Evolutionary conservation across 1,140 invertebrate genomes (phyloP).

Genomic region (Hyles euphorbiae): DNA sequence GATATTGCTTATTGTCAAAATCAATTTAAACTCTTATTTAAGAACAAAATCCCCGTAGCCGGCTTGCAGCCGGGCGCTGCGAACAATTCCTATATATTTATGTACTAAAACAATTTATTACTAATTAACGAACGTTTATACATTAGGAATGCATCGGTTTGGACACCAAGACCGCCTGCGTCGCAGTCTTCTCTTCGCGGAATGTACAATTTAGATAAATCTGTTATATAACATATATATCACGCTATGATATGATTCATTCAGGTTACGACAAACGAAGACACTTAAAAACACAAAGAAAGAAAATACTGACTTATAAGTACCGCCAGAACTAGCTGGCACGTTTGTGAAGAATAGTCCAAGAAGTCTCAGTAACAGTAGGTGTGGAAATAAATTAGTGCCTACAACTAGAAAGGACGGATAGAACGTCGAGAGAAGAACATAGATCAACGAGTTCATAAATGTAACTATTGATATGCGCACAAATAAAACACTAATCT

Average conservation of each 20-base stretch:
- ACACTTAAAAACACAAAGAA: constrained; percentile 22
- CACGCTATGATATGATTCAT: constrained; percentile 47
- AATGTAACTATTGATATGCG: too few species aligned
- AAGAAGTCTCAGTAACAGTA: neutral
- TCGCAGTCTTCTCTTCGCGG: constrained; percentile 8
- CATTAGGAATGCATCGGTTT: constrained; percentile 25
- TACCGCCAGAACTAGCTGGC: constrained; percentile 33
- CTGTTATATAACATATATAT: constrained; percentile 29
- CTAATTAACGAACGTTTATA: constrained; percentile 24
- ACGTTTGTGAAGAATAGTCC: neutral
- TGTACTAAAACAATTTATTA: constrained; percentile 47
- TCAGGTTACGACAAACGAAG: constrained; percentile 14
- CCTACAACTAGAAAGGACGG: constrained; percentile 28
- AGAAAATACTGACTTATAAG: constrained; percentile 46
- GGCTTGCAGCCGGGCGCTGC: constrained; percentile 16
- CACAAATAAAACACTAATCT: constrained; percentile 5
- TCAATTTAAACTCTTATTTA: constrained; percentile 47
- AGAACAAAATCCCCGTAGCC: constrained; percentile 10
- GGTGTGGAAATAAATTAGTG: constrained; percentile 13
- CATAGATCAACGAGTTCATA: neutral
- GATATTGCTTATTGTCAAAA: constrained; percentile 70
- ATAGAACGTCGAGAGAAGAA: constrained; percentile 23
- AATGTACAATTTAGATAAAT: constrained; percentile 25
- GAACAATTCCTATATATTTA: constrained; percentile 49
- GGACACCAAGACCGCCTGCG: too few species aligned